phyloP scores from a whole-genome alignment of 1,140 invertebrate genomes.

The Sitobion miscanthi region DNA sequence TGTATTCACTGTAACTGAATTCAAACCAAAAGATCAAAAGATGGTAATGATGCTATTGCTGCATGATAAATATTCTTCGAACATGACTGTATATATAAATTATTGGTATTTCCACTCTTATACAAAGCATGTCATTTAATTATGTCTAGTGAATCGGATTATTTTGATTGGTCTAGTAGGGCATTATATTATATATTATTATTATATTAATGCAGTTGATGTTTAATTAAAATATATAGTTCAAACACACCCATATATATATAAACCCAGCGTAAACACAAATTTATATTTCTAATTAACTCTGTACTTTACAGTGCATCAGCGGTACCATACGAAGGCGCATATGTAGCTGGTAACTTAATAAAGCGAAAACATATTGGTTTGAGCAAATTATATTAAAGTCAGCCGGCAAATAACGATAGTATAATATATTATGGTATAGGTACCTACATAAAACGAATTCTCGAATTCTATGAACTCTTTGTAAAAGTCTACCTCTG shows the following conservation, averaged over 20 bases:
- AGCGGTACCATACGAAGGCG: too few relatives aligned
- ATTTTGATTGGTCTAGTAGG: neutral
- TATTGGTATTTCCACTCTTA: neutral
- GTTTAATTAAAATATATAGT: neutral
- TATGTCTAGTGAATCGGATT: slow-evolving; percentile 9
- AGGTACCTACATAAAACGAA: neutral
- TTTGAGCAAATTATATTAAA: neutral
- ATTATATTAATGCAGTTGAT: neutral
- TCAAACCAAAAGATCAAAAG: slow-evolving; percentile 3
- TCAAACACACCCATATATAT: neutral
- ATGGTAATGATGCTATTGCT: neutral
- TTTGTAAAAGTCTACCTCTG: neutral
- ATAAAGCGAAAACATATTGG: slow-evolving; percentile 2
- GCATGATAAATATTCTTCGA: neutral
- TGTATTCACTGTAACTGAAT: neutral
- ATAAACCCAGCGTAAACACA: neutral
- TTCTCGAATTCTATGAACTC: neutral
- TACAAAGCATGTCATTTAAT: neutral
- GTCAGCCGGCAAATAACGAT: neutral
- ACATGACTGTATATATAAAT: neutral
- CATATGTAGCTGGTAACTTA: neutral
- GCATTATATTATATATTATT: neutral
- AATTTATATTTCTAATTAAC: neutral
- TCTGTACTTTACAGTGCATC: neutral
- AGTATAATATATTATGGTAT: neutral